Evolutionary conservation across 2,113 vertebrate species (phyloP).

Genomic region (Heterochromis multidens): DNA sequence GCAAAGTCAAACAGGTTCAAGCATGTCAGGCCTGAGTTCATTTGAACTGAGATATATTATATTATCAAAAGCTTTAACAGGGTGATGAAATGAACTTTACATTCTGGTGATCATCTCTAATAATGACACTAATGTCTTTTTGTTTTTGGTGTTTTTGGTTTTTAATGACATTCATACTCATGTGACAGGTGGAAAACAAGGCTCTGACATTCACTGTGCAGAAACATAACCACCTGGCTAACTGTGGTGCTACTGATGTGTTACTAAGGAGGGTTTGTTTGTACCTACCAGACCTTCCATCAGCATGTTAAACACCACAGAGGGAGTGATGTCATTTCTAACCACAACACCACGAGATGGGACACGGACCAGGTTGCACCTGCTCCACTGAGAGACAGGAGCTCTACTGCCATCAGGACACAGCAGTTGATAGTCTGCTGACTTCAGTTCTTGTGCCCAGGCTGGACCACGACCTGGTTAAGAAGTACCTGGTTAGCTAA

Average conservation of each 20-base stretch:
- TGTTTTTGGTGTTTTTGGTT: neutral
- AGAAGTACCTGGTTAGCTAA: neutral
- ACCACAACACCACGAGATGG: conserved; percentile 85
- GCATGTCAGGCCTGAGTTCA: neutral
- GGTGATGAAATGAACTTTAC: neutral
- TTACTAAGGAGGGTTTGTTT: neutral
- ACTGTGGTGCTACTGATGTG: neutral
- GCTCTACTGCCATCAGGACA: conserved; percentile 81
- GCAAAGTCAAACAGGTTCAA: neutral
- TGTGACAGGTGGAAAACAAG: neutral
- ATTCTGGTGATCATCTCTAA: neutral
- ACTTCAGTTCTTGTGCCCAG: conserved; percentile 74
- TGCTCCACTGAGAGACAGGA: conserved; percentile 74
- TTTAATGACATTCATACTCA: neutral
- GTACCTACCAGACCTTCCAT: conserved; percentile 82
- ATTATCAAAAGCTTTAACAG: too few species aligned
- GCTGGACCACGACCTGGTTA: conserved; percentile 69
- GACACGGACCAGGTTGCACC: conserved; percentile 83
- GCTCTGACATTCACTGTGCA: neutral
- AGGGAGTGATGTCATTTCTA: conserved; percentile 62
- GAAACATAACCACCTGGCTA: neutral
- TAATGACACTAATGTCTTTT: neutral
- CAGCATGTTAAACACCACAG: conserved; percentile 80
- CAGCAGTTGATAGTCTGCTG: conserved; percentile 83
- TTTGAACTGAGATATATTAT: neutral